Evolutionary conservation across 1,140 invertebrate genomes (phyloP), one percentile per base, ranked within the genome.

Genomic region (Drosophila kepulauana): DNA sequence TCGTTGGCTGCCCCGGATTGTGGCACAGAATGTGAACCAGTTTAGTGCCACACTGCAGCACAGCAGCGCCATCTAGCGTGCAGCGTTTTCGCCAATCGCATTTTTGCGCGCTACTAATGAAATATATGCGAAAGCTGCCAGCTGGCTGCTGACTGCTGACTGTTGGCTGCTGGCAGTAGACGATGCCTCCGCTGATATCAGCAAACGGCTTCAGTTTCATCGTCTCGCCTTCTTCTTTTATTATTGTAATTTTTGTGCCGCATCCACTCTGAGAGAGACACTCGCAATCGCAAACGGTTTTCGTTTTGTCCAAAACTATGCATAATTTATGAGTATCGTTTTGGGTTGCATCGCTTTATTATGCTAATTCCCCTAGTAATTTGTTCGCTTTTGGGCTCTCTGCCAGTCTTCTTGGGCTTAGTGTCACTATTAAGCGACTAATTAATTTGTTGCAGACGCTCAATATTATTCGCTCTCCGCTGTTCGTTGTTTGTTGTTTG

Each of bases 341-440:
- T 72, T 75, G 77, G 77, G 35, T 38, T 89, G 81, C 85, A 87
- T 88, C 84, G 86, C 74, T 89, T 89, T 89, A 81, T 89, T 89
- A 89, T 89, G 85, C 81, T 89, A 89, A 89, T 89, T 45, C 66
- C 54, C 56, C 30, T 10, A 81, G 85, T 89, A 89, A 89, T 89
- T 89, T 88, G 84, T 89, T 84, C 74, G 82, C 75, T 88, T 87
- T 65, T 73, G 79, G 61, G 20, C 20, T 25, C 30, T 88, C 66
- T 77, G 80, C 73, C 81, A 65, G 65, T 25, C 20, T 25, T 25
- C 52, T 78, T 71, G 71, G 69, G 78, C 78, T 89, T 89, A 89
- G 85, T 89, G 85, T 89, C 85, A 89, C 88, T 85, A 85, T 89
- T 89, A 89, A 89, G 85, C 81, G 81, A 82, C 81, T 87, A 89